Evolutionary conservation across 2,888 invertebrate genomes (phyloP), one percentile per base, ranked within the genome.

Genomic region (Agelastica alni): DNA sequence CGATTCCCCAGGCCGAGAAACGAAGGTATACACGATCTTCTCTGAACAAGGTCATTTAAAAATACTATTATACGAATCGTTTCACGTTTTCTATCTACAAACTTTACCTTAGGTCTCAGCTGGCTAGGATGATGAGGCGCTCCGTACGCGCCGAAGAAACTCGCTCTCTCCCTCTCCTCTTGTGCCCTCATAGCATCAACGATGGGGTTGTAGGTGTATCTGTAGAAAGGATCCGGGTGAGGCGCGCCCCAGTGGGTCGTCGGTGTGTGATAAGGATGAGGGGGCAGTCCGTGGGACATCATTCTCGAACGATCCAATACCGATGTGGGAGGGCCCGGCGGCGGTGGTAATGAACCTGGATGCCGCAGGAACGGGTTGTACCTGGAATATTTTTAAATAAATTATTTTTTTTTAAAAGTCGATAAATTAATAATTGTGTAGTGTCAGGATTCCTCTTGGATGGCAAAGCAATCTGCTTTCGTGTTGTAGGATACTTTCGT

Each of bases 161-260:
- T 91, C 56, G 90, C 84, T 56, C 89, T 84, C 20, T 49, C 49
- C 74, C 91, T 88, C 67, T 91, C 90, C 67, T 91, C 90, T 71
- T 90, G 89, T 37, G 85, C 88, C 49, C 89, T 81, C 71, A 87
- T 84, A 13, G 88, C 88, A 9, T 90, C 89, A 79, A 91, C 85
- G 22, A 91, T 78, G 13, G 91, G 89, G 73, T 89, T 89, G 74
- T 89, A 90, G 49, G 89, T 88, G 69, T 82, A 83, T 26, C 83
- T 75, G 75, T 88, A 89, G 20, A 83, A 81, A 1, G 82, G 81
- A 16, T 77, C 77, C 1, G 75, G 60, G 0, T 77, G 76, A 2
- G 78, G 72, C 4, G 77, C 58, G 41, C 59, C 62, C 58, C 78
- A 79, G 46, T 76, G 74, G 14, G 74, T 68, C 2, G 77, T 70